phyloP scores from a whole-genome alignment of 2,797 vertebrate genomes.

The Cossypha caffra region DNA sequence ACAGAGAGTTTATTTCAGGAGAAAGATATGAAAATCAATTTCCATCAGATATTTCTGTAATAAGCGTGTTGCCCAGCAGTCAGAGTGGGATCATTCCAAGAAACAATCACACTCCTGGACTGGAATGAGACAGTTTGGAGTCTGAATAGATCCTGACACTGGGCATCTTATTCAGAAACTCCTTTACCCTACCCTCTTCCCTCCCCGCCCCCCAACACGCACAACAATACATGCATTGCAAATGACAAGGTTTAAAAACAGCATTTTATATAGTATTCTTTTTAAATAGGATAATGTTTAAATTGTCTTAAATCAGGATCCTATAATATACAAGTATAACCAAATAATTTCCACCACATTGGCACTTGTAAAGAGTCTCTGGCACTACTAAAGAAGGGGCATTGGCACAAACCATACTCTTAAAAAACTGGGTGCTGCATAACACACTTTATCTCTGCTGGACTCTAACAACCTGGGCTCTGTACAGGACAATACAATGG shows the following conservation, averaged over 20 bases:
- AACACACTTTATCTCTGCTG: slow-evolving; percentile 61
- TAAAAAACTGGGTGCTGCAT: slow-evolving; percentile 61
- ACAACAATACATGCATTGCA: slow-evolving; percentile 87
- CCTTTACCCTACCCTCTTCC: slow-evolving; percentile 66
- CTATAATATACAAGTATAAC: slow-evolving; percentile 83
- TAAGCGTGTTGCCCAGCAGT: slow-evolving; percentile 82
- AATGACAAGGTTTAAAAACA: slow-evolving; percentile 87
- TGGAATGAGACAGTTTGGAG: slow-evolving; percentile 54
- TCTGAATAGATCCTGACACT: slow-evolving; percentile 26
- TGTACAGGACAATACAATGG: slow-evolving; percentile 54
- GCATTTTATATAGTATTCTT: slow-evolving; percentile 72
- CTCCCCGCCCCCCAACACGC: slow-evolving; percentile 63
- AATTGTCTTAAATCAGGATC: slow-evolving; percentile 84
- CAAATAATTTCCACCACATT: slow-evolving; percentile 84
- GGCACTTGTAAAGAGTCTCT: slow-evolving; percentile 88
- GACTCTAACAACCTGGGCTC: slow-evolving; percentile 54
- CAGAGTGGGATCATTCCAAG: slow-evolving; percentile 38
- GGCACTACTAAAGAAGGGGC: slow-evolving; percentile 84
- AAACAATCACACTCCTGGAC: slow-evolving; percentile 42
- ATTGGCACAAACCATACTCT: slow-evolving; percentile 85
- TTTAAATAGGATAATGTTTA: slow-evolving; percentile 81
- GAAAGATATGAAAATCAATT: slow-evolving; percentile 98
- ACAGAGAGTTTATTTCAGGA: slow-evolving; percentile 96
- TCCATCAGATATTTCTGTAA: slow-evolving; percentile 86
- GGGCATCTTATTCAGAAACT: slow-evolving; percentile 47